Conservation (phyloP, 2,888 invertebrate genomes). For the Dorcus hopei region DNA sequence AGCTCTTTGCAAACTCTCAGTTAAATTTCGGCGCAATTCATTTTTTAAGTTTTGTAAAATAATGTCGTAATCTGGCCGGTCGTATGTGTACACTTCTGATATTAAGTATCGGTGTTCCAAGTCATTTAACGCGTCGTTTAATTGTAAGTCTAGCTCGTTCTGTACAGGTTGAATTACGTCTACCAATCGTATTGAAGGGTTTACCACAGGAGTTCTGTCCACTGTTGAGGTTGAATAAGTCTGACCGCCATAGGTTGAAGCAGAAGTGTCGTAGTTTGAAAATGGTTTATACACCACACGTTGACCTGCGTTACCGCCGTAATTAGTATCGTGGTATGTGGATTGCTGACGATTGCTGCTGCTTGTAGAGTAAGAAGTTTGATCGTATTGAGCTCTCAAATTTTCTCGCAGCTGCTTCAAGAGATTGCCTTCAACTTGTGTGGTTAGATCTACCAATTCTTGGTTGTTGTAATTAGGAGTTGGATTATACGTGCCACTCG, state of each 20-base stretch:
- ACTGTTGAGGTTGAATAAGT: not conserved
- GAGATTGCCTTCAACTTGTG: constrained; percentile 37
- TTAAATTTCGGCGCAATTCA: constrained; percentile 40
- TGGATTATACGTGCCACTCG: constrained; percentile 26
- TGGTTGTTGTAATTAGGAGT: constrained; percentile 39
- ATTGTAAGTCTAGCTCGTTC: constrained; percentile 33
- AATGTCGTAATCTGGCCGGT: constrained; percentile 30
- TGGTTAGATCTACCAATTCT: constrained; percentile 38
- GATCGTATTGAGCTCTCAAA: constrained; percentile 21
- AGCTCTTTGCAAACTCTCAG: constrained; percentile 37
- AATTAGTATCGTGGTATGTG: not conserved
- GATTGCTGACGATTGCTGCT: not conserved
- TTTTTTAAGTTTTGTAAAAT: constrained; percentile 37
- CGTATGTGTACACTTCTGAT: not conserved
- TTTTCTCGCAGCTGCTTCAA: constrained; percentile 33
- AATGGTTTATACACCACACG: constrained; percentile 5
- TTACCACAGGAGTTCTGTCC: constrained; percentile 2
- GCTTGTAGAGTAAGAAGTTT: constrained; percentile 2
- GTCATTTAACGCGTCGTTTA: constrained; percentile 37
- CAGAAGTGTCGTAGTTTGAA: no score
- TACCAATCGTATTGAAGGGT: constrained; percentile 29
- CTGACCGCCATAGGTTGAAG: not conserved
- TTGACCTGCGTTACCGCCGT: constrained; percentile 3
- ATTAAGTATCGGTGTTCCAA: constrained; percentile 31
- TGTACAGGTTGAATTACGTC: constrained; percentile 40